Base-by-base conservation (phyloP, 1,140 invertebrate species). In the Mercenaria mercenaria region DNA sequence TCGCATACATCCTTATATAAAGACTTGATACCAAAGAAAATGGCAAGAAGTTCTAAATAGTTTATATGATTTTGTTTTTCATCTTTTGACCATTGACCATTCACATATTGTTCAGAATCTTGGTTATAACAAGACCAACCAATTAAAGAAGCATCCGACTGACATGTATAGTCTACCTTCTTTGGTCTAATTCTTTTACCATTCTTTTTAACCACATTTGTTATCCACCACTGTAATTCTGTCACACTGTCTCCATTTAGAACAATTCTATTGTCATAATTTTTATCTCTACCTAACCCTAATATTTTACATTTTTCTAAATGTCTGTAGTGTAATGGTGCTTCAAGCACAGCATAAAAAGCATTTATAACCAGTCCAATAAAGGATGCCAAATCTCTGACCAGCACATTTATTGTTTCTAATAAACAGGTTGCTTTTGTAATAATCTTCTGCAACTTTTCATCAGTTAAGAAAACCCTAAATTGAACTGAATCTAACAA, bases 351-450 rank as follows among this genome's bases (percentile, higher is more conserved):
- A 10, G 37, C 67, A 72, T 32, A 72, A 72, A 72, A 72, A 32
- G 67, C 67, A 72, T 72, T 72, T 20, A 72, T 72, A 72, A 72
- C 23, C 67, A 72, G 8, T 8, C 67, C 67, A 37, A 72, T 72
- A 72, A 72, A 72, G 32, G 67, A 72, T 3, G 67, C 67, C 32
- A 81, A 61, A 32, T 81, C 79, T 34, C 43, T 52, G 37, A 81
- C 56, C 39, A 37, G 8, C 15, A 81, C 56, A 50, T 6, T n/a
- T 32, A 13, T 6, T 37, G 43, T 23, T 43, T 43, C 26, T 47
- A 77, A 77, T 29, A 77, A 32, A 43, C 20, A 18, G 13, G 3
- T 43, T 1, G 37, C 64, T 69, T 69, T 32, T 32, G 74, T 32
- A 13, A 47, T 20, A 47, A 77, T 50, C 34, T 50, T 81, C 15